phyloP scores from a whole-genome alignment of 2,888 invertebrate species.

The Parnassius orleans region DNA sequence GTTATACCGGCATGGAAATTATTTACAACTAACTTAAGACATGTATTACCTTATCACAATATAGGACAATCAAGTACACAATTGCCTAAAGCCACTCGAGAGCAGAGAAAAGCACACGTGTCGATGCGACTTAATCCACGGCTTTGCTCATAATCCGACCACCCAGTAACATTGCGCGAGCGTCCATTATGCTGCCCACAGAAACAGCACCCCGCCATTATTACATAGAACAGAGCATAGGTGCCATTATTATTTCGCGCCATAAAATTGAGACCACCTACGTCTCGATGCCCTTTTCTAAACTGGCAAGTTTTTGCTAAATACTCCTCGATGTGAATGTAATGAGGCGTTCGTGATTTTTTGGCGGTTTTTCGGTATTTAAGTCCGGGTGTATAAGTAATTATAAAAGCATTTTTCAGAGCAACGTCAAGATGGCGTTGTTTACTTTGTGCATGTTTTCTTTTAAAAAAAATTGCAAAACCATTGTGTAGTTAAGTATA shows the following conservation, averaged over 20 bases:
- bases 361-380: constrained; percentile 52
- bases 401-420: constrained; percentile 9
- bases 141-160: constrained; percentile 75
- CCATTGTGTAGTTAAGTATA: neutral
- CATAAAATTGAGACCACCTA: constrained; percentile 74
- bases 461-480: neutral
- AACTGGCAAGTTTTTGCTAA: constrained; percentile 46
- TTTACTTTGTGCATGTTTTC: constrained; percentile 10
- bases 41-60: constrained; percentile 41
- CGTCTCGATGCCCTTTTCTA: constrained; percentile 42
- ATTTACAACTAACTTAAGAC: constrained; percentile 35
- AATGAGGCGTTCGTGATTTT: constrained; percentile 76
- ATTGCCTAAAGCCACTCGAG: constrained; percentile 67
- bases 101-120: constrained; percentile 68
- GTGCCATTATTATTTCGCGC: constrained; percentile 72
- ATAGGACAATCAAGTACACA: constrained; percentile 55
- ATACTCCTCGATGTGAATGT: constrained; percentile 60
- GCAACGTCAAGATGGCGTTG: neutral
- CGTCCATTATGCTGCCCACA: constrained; percentile 66
- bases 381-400: constrained; percentile 29
- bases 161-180: constrained; percentile 56
- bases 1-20: constrained; percentile 19
- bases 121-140: constrained; percentile 72
- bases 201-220: constrained; percentile 66
- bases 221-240: constrained; percentile 71